These are phyloP conservation scores for Eristalinus aeneus DNA, from an alignment of 2,888 invertebrate species.

Conservation along the genomic window DNA sequence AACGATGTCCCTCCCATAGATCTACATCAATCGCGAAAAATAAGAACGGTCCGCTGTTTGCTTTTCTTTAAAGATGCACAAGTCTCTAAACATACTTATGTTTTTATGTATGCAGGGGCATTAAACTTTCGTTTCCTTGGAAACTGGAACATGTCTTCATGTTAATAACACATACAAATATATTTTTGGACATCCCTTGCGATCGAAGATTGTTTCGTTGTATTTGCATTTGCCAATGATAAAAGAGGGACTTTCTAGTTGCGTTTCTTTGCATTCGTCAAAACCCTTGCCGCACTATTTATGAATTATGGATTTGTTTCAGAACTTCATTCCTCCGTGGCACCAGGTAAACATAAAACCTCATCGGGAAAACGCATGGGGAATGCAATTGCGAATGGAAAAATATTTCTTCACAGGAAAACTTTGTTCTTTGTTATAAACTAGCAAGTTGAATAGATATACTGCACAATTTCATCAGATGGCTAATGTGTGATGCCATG, in stretches of 20 bases:
- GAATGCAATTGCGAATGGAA: conserved; percentile 1
- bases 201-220: not conserved
- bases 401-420: not conserved
- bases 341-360: not conserved
- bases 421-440: not conserved
- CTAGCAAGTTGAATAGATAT: conserved; percentile 7
- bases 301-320: conserved; percentile 7
- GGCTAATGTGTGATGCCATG: conserved; percentile 17
- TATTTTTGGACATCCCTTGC: conserved; percentile 3
- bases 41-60: too few relatives aligned
- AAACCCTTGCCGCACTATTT: not conserved
- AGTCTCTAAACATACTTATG: too few relatives aligned
- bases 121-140: conserved; percentile 10
- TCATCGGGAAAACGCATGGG: not conserved
- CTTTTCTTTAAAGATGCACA: too few relatives aligned
- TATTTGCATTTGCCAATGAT: not conserved
- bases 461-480: not conserved
- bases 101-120: conserved; percentile 12
- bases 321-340: not conserved
- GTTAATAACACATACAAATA: not conserved
- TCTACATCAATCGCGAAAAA: too few relatives aligned
- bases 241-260: not conserved
- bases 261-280: not conserved
- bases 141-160: conserved; percentile 8
- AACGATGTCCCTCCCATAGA: too few relatives aligned